Evolutionary conservation across 1,140 invertebrate species (phyloP).

Genomic region (Brachionus koreanus): DNA sequence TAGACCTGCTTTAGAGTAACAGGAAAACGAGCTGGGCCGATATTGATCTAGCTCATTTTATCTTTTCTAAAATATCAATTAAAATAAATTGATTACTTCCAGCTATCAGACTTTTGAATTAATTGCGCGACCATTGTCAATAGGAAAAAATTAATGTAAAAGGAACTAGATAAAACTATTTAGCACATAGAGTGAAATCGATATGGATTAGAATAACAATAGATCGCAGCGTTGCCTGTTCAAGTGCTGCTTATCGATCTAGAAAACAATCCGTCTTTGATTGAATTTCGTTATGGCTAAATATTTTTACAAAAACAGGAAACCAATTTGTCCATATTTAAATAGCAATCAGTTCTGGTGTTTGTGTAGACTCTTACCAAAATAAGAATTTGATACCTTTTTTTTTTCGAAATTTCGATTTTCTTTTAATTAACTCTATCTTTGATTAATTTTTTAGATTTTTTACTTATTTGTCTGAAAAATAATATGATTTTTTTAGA

Average conservation of each 20-base stretch:
- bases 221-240: neutral
- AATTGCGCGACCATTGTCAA: constrained; percentile 7
- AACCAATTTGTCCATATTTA: neutral
- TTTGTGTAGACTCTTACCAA: neutral
- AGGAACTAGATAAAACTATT: constrained; percentile 5
- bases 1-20: neutral
- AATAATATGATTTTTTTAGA: neutral
- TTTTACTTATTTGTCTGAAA: neutral
- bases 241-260: neutral
- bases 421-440: neutral
- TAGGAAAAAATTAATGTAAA: constrained; percentile 21
- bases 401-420: neutral
- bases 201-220: constrained; percentile 3
- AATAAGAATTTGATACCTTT: constrained; percentile 4
- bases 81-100: constrained; percentile 34
- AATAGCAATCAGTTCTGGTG: neutral
- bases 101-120: constrained; percentile 21
- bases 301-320: neutral
- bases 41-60: neutral
- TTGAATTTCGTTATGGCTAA: neutral
- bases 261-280: neutral
- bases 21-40: neutral
- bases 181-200: neutral
- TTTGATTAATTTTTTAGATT: neutral
- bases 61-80: neutral